phyloP scores from a whole-genome alignment of 2,888 invertebrate species.

The Brachypterus glaber region DNA sequence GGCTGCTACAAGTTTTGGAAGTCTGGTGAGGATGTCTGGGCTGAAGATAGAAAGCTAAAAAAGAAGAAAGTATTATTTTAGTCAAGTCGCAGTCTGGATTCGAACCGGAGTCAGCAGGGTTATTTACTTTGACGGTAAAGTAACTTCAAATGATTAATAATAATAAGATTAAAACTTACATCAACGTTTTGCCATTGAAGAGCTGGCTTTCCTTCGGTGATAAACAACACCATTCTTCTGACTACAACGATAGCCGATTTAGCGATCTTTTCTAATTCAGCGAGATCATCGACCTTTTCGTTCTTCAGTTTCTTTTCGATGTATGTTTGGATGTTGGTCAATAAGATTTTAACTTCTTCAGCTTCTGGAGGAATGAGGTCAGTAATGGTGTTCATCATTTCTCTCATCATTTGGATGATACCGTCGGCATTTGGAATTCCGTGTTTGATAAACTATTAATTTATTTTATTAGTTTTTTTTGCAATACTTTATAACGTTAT shows the following conservation, averaged over 20 bases:
- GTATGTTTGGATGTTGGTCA: slow-evolving; percentile 51
- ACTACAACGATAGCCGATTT: slow-evolving; percentile 38
- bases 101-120: no score
- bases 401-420: slow-evolving; percentile 45
- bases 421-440: slow-evolving; percentile 47
- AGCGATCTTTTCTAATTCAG: slow-evolving; percentile 52
- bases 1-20: slow-evolving; percentile 50
- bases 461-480: no score
- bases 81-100: no score
- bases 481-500: no score
- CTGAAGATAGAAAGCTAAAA: slow-evolving; percentile 25
- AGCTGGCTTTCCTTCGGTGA: no score
- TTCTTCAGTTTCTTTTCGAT: slow-evolving; percentile 54
- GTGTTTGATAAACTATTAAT: slow-evolving; percentile 24
- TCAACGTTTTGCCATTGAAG: no score
- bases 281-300: slow-evolving; percentile 52
- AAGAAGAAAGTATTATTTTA: no score
- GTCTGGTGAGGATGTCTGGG: slow-evolving; percentile 33
- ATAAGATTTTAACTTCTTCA: slow-evolving; percentile 50
- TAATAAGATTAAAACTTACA: no score
- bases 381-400: slow-evolving; percentile 47
- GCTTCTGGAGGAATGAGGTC: slow-evolving; percentile 50
- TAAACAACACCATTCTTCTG: slow-evolving; percentile 35
- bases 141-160: slow-evolving; percentile 4
- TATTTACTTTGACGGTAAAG: no score